phyloP scores from a whole-genome alignment of 2,888 invertebrate genomes.

The Anodontia alba region DNA sequence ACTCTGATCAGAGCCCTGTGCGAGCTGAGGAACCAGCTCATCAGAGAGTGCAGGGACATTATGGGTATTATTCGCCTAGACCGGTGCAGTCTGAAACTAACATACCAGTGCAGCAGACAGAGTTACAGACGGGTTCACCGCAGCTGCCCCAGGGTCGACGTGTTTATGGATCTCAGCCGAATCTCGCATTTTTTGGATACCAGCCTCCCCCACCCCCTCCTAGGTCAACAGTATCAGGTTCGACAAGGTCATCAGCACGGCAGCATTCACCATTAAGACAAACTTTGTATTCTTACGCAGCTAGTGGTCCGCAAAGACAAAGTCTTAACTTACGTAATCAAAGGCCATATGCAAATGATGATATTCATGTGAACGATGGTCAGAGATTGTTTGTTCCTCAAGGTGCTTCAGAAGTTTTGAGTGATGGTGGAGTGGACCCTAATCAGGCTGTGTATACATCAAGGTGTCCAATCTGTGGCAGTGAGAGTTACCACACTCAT shows the following conservation, averaged over 20 bases:
- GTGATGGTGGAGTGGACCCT: slow-evolving; percentile 36
- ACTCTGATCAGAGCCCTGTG: slow-evolving; percentile 67
- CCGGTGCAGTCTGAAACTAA: slow-evolving; percentile 31
- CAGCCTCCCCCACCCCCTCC: slow-evolving; percentile 53
- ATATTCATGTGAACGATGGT: slow-evolving; percentile 62
- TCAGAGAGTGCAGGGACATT: slow-evolving; percentile 55
- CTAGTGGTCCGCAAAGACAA: slow-evolving; percentile 45
- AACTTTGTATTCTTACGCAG: slow-evolving; percentile 61
- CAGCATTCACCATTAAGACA: slow-evolving; percentile 52
- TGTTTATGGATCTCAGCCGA: slow-evolving; percentile 63
- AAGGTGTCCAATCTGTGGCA: slow-evolving; percentile 75
- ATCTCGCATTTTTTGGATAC: slow-evolving; percentile 55
- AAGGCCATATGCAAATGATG: slow-evolving; percentile 64
- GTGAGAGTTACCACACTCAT: slow-evolving; percentile 69
- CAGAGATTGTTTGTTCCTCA: slow-evolving; percentile 52
- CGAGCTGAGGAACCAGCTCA: slow-evolving; percentile 37
- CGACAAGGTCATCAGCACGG: slow-evolving; percentile 43
- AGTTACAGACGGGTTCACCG: slow-evolving; percentile 24
- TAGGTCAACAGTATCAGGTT: slow-evolving; percentile 38
- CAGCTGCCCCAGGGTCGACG: slow-evolving; percentile 40
- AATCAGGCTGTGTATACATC: slow-evolving; percentile 59
- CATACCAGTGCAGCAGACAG: slow-evolving; percentile 20
- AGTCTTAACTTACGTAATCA: slow-evolving; percentile 13
- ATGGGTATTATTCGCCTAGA: slow-evolving; percentile 58
- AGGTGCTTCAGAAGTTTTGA: slow-evolving; percentile 46